phyloP scores from a whole-genome alignment of 2,888 invertebrate genomes.

The Calameuta idolon region DNA sequence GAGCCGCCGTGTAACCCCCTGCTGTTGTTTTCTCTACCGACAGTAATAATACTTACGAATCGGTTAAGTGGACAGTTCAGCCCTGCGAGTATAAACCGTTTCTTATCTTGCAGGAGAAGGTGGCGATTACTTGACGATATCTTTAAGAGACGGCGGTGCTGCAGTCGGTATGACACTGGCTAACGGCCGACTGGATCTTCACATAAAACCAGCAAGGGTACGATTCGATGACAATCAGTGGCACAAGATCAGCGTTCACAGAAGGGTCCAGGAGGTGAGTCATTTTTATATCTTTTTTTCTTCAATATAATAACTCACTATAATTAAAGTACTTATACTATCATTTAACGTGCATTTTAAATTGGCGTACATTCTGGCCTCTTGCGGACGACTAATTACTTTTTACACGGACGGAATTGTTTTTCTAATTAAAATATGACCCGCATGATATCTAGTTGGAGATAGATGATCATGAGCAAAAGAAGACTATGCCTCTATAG shows the following conservation, averaged over 20 bases:
- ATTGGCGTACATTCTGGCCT: no score
- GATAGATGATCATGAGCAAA: no score
- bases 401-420: no score
- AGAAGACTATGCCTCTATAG: no score
- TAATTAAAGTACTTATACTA: no score
- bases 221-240: conserved; percentile 97
- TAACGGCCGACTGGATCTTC: conserved; percentile 90
- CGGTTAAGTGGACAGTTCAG: background rate
- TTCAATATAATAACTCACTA: no score
- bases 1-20: background rate
- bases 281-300: no score
- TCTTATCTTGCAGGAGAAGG: conserved; percentile 77
- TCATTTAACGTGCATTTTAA: no score
- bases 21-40: conserved; percentile 4
- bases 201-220: conserved; percentile 87
- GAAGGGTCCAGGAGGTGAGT: conserved; percentile 90
- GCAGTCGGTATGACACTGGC: conserved; percentile 91
- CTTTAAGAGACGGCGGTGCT: conserved; percentile 89
- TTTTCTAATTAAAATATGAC: no score
- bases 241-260: conserved; percentile 92
- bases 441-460: no score
- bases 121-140: conserved; percentile 89
- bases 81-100: no score
- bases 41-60: background rate
- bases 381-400: no score